Evolutionary conservation across 2,888 invertebrate genomes (phyloP), one percentile per base, ranked within the genome.

Genomic region (Macaria liturata): DNA sequence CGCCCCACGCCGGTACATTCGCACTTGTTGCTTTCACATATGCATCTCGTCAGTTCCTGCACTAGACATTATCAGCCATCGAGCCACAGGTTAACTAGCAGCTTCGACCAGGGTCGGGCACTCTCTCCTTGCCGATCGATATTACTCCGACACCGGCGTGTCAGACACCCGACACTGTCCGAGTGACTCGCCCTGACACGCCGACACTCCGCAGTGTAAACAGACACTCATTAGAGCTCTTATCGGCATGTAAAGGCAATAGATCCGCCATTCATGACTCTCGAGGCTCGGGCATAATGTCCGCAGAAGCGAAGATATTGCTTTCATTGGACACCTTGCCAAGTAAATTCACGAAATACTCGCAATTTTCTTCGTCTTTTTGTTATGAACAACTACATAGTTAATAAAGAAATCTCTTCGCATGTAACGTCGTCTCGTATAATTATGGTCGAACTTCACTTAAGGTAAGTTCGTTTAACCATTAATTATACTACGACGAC

Each of bases 1-100:
- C 78, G 78, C 68, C 73, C 68, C 39, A 49, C 46, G 53, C 59
- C 59, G 59, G 57, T 61, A 75, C 74, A 81, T 77, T 78, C 75
- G 78, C 87, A 86, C 84, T 83, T 85, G 83, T 75, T 77, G 80
- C 90, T 90, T 88, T 89, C 86, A 81, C 86, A 75, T 83, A 75
- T 78, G 72, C 74, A 72, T 64, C 71, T 74, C 73, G 75, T 77
- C 72, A 81, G 67, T 77, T 72, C 73, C 74, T 69, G 71, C 54
- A 62, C 71, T 72, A 75, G 83, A 84, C 83, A 77, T 82, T 88
- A 89, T 88, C 87, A 67, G 70, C 59, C 75, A 86, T 87, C 84
- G 70, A 70, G 75, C 72, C 66, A 68, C 65, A 69, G 68, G 68
- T 72, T 69, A 71, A 69, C 67, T 65, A 67, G 66, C 66, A 52